Evolutionary conservation across 2,888 invertebrate genomes (phyloP).

Genomic region (Patella ulyssiponensis): DNA sequence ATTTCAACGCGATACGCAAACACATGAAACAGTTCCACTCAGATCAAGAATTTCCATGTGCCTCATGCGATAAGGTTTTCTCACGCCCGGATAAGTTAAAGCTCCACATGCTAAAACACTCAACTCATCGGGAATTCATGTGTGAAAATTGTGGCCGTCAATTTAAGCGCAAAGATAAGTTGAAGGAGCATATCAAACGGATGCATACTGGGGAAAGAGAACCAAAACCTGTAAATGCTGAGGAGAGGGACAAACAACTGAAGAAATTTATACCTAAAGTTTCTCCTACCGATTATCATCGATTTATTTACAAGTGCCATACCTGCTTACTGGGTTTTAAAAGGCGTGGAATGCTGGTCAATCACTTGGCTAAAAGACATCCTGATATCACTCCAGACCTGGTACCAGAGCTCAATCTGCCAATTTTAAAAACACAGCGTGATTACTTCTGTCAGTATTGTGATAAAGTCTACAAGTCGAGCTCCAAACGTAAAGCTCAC

Average conservation of each 20-base stretch:
- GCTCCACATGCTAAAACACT: conserved; percentile 81
- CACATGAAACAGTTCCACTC: conserved; percentile 84
- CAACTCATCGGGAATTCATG: conserved; percentile 80
- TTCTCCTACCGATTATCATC: conserved; percentile 79
- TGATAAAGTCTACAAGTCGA: conserved; percentile 84
- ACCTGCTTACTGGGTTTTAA: conserved; percentile 84
- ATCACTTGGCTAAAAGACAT: conserved; percentile 83
- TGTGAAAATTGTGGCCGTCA: conserved; percentile 84
- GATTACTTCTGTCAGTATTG: conserved; percentile 90
- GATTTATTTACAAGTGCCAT: conserved; percentile 84
- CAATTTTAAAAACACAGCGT: conserved; percentile 83
- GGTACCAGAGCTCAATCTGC: conserved; percentile 83
- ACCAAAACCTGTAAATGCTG: conserved; percentile 51
- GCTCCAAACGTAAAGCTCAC: conserved; percentile 87
- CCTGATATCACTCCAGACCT: conserved; percentile 78
- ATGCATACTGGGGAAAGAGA: conserved; percentile 77
- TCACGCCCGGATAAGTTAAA: conserved; percentile 81
- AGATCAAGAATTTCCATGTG: conserved; percentile 79
- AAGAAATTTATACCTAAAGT: conserved; percentile 78
- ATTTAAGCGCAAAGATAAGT: conserved; percentile 80
- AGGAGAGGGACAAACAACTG: conserved; percentile 31
- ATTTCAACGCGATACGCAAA: conserved; percentile 81
- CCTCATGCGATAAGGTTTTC: conserved; percentile 81
- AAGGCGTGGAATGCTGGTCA: conserved; percentile 87
- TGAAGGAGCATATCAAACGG: conserved; percentile 82